phyloP scores from a whole-genome alignment of 2,797 vertebrate species.

The Cuculus canorus region DNA sequence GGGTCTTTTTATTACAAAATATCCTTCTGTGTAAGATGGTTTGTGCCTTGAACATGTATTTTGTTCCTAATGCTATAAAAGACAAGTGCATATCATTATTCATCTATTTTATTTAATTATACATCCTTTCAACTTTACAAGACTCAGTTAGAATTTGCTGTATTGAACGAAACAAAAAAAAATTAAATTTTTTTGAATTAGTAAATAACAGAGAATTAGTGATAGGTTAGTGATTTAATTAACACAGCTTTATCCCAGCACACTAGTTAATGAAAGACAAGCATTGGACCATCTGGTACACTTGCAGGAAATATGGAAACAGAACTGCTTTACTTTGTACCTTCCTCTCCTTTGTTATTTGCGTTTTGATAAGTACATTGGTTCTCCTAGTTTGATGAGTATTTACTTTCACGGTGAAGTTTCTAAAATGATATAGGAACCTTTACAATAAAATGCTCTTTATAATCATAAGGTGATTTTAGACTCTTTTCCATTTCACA shows the following conservation, averaged over 20 bases:
- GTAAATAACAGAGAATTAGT: slow-evolving; percentile 69
- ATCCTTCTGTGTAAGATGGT: background rate
- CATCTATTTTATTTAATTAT: slow-evolving; percentile 60
- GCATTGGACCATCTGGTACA: slow-evolving; percentile 63
- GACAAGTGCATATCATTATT: background rate
- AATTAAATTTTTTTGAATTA: slow-evolving; percentile 59
- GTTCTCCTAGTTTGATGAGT: background rate
- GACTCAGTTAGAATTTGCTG: slow-evolving; percentile 63
- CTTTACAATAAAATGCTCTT: background rate
- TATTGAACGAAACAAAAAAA: slow-evolving; percentile 58
- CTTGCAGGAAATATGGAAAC: slow-evolving; percentile 52
- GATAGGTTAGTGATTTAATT: slow-evolving; percentile 74
- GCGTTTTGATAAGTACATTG: slow-evolving; percentile 33
- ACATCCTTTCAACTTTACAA: slow-evolving; percentile 52
- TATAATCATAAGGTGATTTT: background rate
- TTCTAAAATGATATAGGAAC: background rate
- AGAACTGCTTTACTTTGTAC: slow-evolving; percentile 21
- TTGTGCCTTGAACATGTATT: background rate
- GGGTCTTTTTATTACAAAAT: background rate
- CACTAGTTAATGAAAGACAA: slow-evolving; percentile 66
- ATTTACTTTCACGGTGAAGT: background rate
- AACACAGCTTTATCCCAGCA: slow-evolving; percentile 67
- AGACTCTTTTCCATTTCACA: background rate
- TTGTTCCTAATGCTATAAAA: background rate
- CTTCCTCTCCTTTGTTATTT: slow-evolving; percentile 40